Conservation (phyloP, 2,888 invertebrate species). For the Tetanocera ferruginea region DNA sequence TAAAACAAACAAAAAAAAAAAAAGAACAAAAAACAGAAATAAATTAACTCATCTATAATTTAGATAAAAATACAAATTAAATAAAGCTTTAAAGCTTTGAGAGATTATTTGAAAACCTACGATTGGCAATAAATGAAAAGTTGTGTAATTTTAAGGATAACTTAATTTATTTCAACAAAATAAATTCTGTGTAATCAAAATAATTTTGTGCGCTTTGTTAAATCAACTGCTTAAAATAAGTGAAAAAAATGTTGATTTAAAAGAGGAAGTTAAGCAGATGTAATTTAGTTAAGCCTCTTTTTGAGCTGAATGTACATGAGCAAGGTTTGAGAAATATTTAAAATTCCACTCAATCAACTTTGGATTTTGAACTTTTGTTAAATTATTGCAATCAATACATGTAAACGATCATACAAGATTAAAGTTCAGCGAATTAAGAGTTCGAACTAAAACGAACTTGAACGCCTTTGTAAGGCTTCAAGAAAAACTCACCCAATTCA, state of each 20-base stretch:
- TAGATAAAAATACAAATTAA: background rate
- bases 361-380: too few relatives aligned
- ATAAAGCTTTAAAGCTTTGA: background rate
- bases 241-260: slow-evolving; percentile 23
- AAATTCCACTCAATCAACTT: too few relatives aligned
- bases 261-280: background rate
- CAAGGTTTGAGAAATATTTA: too few relatives aligned
- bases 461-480: too few relatives aligned
- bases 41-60: background rate
- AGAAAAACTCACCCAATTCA: too few relatives aligned
- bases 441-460: too few relatives aligned
- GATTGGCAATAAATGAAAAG: slow-evolving; percentile 40
- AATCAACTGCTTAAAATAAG: slow-evolving; percentile 17
- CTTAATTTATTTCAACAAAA: background rate
- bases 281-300: too few relatives aligned
- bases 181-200: slow-evolving; percentile 24
- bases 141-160: slow-evolving; percentile 32
- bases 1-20: slow-evolving; percentile 13
- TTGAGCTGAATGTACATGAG: too few relatives aligned
- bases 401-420: too few relatives aligned
- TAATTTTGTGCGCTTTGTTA: slow-evolving; percentile 1
- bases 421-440: too few relatives aligned
- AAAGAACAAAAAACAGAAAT: slow-evolving; percentile 6
- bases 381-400: too few relatives aligned
- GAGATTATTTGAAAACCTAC: slow-evolving; percentile 8